These are phyloP conservation scores for Sebastolobus alascanus DNA, from an alignment of 2,797 vertebrate genomes.

Conservation along the genomic window DNA sequence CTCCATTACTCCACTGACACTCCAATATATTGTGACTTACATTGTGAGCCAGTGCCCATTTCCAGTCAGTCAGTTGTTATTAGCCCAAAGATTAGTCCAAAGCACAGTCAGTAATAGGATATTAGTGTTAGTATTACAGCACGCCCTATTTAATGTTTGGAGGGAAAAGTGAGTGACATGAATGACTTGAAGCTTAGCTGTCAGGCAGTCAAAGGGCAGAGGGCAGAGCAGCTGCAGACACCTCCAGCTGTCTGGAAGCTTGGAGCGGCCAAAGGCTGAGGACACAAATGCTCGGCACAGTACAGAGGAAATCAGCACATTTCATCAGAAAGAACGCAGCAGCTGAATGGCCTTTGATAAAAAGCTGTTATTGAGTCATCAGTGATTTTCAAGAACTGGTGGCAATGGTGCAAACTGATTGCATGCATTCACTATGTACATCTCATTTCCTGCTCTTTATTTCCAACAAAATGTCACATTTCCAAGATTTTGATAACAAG, in stretches of 20 bases:
- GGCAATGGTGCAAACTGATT: constrained; percentile 71
- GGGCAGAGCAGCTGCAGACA: constrained; percentile 74
- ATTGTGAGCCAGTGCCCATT: constrained; percentile 38
- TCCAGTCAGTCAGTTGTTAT: constrained; percentile 54
- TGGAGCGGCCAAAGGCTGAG: constrained; percentile 61
- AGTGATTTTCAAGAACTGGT: constrained; percentile 70
- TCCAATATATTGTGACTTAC: constrained; percentile 57
- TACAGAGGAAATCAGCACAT: constrained; percentile 74
- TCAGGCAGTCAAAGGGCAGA: constrained; percentile 63
- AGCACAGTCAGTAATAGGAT: constrained; percentile 43
- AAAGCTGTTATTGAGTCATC: constrained; percentile 73
- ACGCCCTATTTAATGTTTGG: constrained; percentile 32
- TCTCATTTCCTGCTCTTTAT: constrained; percentile 77
- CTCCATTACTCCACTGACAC: constrained; percentile 57
- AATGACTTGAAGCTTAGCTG: constrained; percentile 44
- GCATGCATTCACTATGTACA: constrained; percentile 76
- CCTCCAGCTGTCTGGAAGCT: constrained; percentile 72
- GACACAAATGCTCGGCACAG: constrained; percentile 48
- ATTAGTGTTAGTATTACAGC: constrained; percentile 27
- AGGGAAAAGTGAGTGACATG: constrained; percentile 35
- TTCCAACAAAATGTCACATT: constrained; percentile 62
- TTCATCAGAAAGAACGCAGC: constrained; percentile 71
- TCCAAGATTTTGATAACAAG: constrained; percentile 51
- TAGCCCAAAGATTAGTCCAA: constrained; percentile 47
- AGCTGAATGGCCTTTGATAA: constrained; percentile 77